Evolutionary conservation across 2,888 invertebrate species (phyloP).

Genomic region (Merodon equestris): DNA sequence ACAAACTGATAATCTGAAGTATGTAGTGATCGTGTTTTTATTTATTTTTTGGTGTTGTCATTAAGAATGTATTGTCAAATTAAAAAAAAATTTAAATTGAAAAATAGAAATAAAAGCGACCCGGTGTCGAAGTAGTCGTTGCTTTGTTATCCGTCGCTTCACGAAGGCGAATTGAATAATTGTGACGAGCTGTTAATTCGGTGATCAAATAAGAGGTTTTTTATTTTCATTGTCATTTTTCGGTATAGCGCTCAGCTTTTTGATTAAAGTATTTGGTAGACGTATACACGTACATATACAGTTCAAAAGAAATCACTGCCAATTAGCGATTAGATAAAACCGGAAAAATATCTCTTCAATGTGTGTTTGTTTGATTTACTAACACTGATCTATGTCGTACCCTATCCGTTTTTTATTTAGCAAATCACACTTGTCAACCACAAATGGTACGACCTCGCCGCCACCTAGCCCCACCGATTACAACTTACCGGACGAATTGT

Average conservation of each 20-base stretch:
- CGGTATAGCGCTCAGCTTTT: conserved; percentile 3
- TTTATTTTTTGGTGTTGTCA: conserved; percentile 12
- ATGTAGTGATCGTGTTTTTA: conserved; percentile 33
- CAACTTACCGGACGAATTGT: conserved; percentile 50
- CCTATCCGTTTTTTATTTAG: conserved; percentile 34
- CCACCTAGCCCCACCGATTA: conserved; percentile 38
- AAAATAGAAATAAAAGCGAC: not conserved
- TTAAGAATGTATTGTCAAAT: conserved; percentile 41
- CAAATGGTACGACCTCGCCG: conserved; percentile 14
- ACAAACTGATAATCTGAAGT: conserved; percentile 46
- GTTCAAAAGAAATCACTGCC: conserved; percentile 24
- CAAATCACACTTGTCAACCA: conserved; percentile 34
- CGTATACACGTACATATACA: conserved; percentile 56
- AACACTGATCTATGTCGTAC: conserved; percentile 25
- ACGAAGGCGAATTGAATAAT: conserved; percentile 7
- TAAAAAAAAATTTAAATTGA: conserved; percentile 6
- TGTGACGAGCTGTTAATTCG: conserved; percentile 18
- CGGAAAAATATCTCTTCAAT: conserved; percentile 9
- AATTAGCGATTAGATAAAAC: conserved; percentile 52
- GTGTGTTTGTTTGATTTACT: conserved; percentile 34
- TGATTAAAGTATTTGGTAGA: conserved; percentile 39
- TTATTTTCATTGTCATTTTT: conserved; percentile 4
- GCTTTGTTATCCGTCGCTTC: conserved; percentile 25
- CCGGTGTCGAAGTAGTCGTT: conserved; percentile 20
- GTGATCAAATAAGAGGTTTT: conserved; percentile 30